Evolutionary conservation across 2,888 invertebrate genomes (phyloP).

Genomic region (Globia sparganii): DNA sequence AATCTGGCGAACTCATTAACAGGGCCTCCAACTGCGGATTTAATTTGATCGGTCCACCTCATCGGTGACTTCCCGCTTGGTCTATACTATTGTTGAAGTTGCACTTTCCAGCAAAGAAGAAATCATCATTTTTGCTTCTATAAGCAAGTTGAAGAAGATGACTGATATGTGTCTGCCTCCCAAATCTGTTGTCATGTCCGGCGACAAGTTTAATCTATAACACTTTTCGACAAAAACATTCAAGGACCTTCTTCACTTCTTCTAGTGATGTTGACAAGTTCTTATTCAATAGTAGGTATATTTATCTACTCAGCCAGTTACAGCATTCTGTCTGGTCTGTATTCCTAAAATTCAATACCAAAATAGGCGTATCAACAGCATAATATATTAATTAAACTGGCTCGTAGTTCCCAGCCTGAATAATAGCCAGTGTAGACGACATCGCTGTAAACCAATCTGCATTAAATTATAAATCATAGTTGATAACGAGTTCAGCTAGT

Average conservation of each 20-base stretch:
- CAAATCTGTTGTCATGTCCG: neutral
- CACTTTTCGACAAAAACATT: neutral
- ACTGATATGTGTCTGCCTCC: neutral
- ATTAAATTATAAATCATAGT: conserved; percentile 42
- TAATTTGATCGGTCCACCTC: neutral
- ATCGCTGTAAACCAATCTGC: conserved; percentile 38
- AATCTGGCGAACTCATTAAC: neutral
- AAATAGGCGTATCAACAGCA: conserved; percentile 19
- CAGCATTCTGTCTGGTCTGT: neutral
- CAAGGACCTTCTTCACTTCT: neutral
- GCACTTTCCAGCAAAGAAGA: neutral
- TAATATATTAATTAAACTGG: conserved; percentile 40
- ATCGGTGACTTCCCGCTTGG: neutral
- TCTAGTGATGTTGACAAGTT: neutral
- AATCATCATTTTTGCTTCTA: neutral
- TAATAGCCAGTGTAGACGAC: conserved; percentile 34
- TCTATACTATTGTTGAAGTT: neutral
- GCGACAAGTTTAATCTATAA: neutral
- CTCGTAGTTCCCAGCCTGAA: conserved; percentile 21
- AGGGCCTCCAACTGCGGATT: neutral
- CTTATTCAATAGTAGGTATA: neutral
- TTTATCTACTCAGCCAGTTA: neutral
- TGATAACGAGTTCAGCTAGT: conserved; percentile 26
- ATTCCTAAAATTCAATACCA: neutral
- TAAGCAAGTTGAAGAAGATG: neutral